Base-by-base conservation (phyloP, 2,797 vertebrate species). In the Tauraco hartlaubi region DNA sequence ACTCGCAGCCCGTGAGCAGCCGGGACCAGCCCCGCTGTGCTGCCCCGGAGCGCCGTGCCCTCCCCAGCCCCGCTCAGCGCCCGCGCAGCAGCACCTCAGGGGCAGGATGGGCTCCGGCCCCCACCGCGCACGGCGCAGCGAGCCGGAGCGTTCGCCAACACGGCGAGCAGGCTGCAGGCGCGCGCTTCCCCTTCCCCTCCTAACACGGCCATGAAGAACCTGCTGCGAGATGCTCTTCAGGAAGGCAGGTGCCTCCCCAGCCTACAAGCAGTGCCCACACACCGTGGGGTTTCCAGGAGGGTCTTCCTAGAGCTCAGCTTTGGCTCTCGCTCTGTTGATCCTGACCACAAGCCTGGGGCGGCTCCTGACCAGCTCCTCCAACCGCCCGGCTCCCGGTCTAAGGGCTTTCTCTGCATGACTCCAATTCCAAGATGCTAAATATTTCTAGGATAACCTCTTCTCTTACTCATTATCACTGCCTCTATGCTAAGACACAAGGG, bases 21-120 rank as follows among this genome's bases (percentile, higher is more conserved):
- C 9, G 35, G 63, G 49, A 43, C 11, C 11, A 3, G 87, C 62
- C 62, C 43, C 17, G 15, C 62, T 9, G 25, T 1, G 62, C 75
- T 71, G 72, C 78, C 19, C 67, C 26, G 11, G 0, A 31, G 67
- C 1, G 0, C 67, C 1, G 2, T 21, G 41, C n/a, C 67, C 23
- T 4, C 9, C 49, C 15, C 1, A 5, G 44, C 17, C 37, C 59
- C n/a, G 0, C 41, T 20, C 56, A 2, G 1, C 8, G 4, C 51
- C 67, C n/a, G 0, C 25, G 64, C 46, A 4, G 41, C 7, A 3
- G 54, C 35, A 20, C 20, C 48, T 26, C 23, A 1, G 31, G 31
- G 6, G 29, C 37, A 2, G 7, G 4, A 5, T 1, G 2, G 55
- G 71, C 49, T n/a, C 43, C 7, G 4, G 18, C 31, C 26, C 29